A percentile compares a stretch with the other conserved stretches of the same genome.
Evolutionary conservation across 2,113 vertebrate species (phyloP).

Genomic region (Crotalus helleri): DNA sequence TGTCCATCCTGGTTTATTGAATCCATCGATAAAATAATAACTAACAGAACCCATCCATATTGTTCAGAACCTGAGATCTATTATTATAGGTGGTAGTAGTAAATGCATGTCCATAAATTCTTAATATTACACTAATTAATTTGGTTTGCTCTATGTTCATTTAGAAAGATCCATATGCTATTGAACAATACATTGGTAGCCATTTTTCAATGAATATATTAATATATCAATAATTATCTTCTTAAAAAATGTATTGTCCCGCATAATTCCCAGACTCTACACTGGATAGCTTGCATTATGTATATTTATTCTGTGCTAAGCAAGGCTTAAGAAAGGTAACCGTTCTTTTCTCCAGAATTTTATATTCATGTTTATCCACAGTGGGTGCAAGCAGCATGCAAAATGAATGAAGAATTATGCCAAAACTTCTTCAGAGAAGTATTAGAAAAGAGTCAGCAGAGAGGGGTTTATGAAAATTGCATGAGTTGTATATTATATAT

Average conservation of each 20-base stretch:
- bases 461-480: slow-evolving; percentile 56
- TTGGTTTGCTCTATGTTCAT: not conserved
- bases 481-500: slow-evolving; percentile 60
- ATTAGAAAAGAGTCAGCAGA: slow-evolving; percentile 58
- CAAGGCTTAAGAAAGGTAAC: slow-evolving; percentile 36
- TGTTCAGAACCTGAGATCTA: not conserved
- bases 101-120: not conserved
- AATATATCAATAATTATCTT: slow-evolving; percentile 49
- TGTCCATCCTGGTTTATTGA: not conserved
- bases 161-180: not conserved
- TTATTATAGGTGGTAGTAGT: not conserved
- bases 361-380: slow-evolving; percentile 61
- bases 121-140: not conserved
- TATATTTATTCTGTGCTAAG: slow-evolving; percentile 53
- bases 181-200: not conserved
- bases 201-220: slow-evolving; percentile 32
- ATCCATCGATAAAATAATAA: not conserved
- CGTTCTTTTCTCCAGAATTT: slow-evolving; percentile 52
- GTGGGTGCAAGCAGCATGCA: slow-evolving; percentile 49
- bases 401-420: slow-evolving; percentile 63
- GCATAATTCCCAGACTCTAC: slow-evolving; percentile 31
- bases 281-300: slow-evolving; percentile 18
- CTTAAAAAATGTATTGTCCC: slow-evolving; percentile 10
- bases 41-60: not conserved
- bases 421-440: slow-evolving; percentile 56